A percentile compares a stretch with the other conserved stretches of the same genome.
Evolutionary conservation across 2,797 vertebrate genomes (phyloP).

Genomic region (Poeciliopsis paucimaculata): DNA sequence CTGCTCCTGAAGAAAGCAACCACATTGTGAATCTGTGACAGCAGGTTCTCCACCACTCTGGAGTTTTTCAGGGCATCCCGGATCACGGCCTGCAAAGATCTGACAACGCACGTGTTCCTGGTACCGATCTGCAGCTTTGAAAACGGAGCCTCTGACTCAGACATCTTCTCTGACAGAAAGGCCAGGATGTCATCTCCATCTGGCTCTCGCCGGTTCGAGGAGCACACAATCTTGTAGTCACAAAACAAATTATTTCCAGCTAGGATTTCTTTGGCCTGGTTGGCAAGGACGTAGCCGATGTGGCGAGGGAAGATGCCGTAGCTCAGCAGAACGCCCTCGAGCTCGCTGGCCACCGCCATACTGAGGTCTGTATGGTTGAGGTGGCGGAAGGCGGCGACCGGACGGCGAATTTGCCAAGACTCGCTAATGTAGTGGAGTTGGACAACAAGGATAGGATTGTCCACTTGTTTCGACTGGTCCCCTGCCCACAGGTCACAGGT

Average conservation of each 20-base stretch:
- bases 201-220: conserved; percentile 68
- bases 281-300: conserved; percentile 79
- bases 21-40: conserved; percentile 78
- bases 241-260: conserved; percentile 75
- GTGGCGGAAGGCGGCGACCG: conserved; percentile 78
- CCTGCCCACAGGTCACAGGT: conserved; percentile 80
- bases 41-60: conserved; percentile 78
- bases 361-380: conserved; percentile 64
- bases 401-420: conserved; percentile 77
- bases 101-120: conserved; percentile 64
- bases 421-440: conserved; percentile 80
- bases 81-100: conserved; percentile 75
- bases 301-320: conserved; percentile 79
- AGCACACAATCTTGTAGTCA: conserved; percentile 78
- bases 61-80: conserved; percentile 80
- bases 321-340: conserved; percentile 80
- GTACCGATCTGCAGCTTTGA: conserved; percentile 73
- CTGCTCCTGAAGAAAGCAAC: conserved; percentile 80
- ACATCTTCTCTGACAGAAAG: conserved; percentile 73
- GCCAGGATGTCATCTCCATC: conserved; percentile 74
- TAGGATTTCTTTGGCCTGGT: conserved; percentile 76
- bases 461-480: conserved; percentile 31
- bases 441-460: conserved; percentile 68
- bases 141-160: conserved; percentile 54
- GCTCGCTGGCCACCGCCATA: conserved; percentile 63